Base-by-base conservation (phyloP, 2,797 vertebrate species). In the Syngnathus rostellatus region DNA sequence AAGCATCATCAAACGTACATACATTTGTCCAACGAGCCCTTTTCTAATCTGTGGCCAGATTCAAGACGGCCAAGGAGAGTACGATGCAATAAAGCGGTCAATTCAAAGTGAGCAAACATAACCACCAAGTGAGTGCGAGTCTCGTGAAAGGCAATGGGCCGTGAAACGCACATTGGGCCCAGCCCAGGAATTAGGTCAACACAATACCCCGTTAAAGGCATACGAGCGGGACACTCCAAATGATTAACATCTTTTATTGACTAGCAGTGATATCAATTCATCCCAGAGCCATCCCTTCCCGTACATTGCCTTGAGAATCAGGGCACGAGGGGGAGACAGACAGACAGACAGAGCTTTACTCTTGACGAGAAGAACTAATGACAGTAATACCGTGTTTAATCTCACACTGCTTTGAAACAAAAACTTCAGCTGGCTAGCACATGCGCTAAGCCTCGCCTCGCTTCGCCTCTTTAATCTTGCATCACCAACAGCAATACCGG, bases 401-500 rank as follows among this genome's bases (percentile, higher is more conserved):
- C 21, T 62, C 11, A 45, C 39, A 62, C 31, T 45, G 21, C 60
- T 62, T 17, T 62, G 23, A 62, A 62, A 25, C 5, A 41, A 43
- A 62, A 45, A 12, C 40, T 45, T 62, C 7, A 14, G 39, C 59
- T 14, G 8, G 14, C 41, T 62, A 17, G 60, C 8, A 45, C 21
- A 62, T 17, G 17, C 16, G 16, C 2, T 39, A 39, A 23, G 40
- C 23, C 60, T 46, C 14, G 8, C 41, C 21, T 31, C 41, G 25
- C 25, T 2, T 46, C 14, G 8, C 41, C 21, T 31, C 41, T 14
- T 45, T 16, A 17, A 25, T 23, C 60, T 25, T 25, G 7, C 21
- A 45, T 16, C 21, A 70, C 72, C 77, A 75, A 38, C 63, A 40
- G 63, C 12, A 65, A 51, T 40, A n/a, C 38, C 51, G n/a, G 39